Evolutionary conservation across 2,113 vertebrate species (phyloP).

Genomic region (Alces alces): DNA sequence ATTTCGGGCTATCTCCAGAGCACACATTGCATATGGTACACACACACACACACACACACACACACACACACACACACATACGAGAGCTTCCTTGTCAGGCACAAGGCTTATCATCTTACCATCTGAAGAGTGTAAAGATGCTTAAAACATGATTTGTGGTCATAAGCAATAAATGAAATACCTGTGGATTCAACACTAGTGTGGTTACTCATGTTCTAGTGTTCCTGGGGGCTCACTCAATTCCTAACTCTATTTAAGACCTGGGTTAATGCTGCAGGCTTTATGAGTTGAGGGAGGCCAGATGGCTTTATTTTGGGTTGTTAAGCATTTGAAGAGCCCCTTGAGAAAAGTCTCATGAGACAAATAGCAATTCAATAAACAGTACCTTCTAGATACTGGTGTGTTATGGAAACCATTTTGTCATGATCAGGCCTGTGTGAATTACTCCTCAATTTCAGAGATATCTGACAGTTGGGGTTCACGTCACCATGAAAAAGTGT

Average conservation of each 20-base stretch:
- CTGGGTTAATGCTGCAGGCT: not conserved
- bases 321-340: slow-evolving; percentile 35
- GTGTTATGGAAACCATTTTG: not conserved
- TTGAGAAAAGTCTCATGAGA: slow-evolving; percentile 30
- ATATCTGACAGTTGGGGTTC: not conserved
- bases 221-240: not conserved
- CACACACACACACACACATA: too few relatives aligned
- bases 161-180: not conserved
- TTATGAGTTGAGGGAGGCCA: not conserved
- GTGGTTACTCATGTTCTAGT: not conserved
- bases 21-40: not conserved
- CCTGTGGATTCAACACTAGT: not conserved
- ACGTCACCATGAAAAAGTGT: not conserved
- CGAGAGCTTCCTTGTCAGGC: not conserved
- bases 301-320: slow-evolving; percentile 38
- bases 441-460: not conserved
- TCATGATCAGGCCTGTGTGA: not conserved
- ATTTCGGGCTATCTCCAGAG: not conserved
- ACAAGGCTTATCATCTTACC: not conserved
- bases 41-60: not conserved
- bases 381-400: not conserved
- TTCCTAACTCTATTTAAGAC: not conserved
- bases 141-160: not conserved
- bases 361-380: slow-evolving; percentile 28
- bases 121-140: not conserved